Conservation (phyloP, 2,113 vertebrate genomes). For the Colossoma macropomum region DNA sequence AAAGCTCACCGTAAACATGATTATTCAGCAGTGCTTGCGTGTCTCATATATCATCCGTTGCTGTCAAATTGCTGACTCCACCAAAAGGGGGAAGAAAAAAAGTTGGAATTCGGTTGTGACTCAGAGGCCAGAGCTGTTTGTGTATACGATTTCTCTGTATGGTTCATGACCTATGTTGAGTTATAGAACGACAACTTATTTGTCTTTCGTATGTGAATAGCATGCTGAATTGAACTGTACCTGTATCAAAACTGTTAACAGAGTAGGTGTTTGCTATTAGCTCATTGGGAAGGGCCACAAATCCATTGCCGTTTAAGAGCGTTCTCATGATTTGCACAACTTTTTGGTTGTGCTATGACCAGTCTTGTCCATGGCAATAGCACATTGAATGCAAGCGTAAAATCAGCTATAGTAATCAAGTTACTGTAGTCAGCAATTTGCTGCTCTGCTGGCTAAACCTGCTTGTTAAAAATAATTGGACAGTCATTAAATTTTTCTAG, state of each 20-base stretch:
- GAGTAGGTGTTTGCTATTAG: neutral
- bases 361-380: no score
- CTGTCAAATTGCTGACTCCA: constrained; percentile 23
- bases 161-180: neutral
- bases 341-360: no score
- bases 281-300: no score
- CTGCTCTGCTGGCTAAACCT: no score
- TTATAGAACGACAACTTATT: neutral
- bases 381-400: no score
- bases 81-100: neutral
- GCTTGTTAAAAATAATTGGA: no score
- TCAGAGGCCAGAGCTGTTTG: neutral
- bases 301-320: no score
- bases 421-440: no score
- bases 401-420: no score
- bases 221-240: neutral
- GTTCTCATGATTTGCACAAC: no score
- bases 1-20: constrained; percentile 10
- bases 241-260: neutral
- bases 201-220: neutral
- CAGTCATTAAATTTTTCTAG: no score
- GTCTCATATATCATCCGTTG: neutral
- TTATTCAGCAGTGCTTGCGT: constrained; percentile 21
- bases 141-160: neutral
- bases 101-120: constrained; percentile 6